Percentiles rank a stretch among this genome's conserved stretches.
phyloP scores from a whole-genome alignment of 2,888 invertebrate species.

The Xestia c-nigrum region DNA sequence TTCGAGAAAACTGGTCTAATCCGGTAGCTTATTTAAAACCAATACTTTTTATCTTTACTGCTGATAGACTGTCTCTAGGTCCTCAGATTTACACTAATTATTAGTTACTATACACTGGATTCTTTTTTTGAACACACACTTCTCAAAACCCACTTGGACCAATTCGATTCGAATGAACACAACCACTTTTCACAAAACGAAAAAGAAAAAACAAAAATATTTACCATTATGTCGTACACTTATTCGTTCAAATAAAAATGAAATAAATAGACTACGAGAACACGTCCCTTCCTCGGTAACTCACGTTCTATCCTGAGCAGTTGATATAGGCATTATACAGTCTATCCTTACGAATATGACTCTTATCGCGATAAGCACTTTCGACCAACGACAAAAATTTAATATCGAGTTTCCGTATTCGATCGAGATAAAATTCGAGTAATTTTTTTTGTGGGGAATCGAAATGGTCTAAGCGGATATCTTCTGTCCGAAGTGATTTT shows the following conservation, averaged over 20 bases:
- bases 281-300: constrained; percentile 61
- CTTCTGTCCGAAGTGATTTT: background rate
- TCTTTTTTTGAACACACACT: background rate
- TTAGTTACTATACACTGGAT: background rate
- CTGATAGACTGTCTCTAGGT: background rate
- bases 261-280: constrained; percentile 37
- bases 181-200: constrained; percentile 22
- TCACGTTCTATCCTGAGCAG: constrained; percentile 77
- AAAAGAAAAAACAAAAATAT: constrained; percentile 61
- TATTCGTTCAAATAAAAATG: constrained; percentile 23
- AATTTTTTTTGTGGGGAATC: constrained; percentile 13
- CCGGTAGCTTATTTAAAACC: background rate
- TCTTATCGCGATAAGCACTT: constrained; percentile 74
- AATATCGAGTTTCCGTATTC: constrained; percentile 62
- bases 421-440: constrained; percentile 61
- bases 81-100: background rate
- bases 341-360: constrained; percentile 76
- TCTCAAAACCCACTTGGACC: background rate
- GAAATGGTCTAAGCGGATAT: background rate
- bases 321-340: constrained; percentile 69
- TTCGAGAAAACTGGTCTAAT: background rate
- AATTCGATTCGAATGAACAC: background rate
- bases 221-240: constrained; percentile 78
- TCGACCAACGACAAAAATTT: constrained; percentile 65
- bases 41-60: background rate